Evolutionary conservation across 2,888 invertebrate genomes (phyloP).

Genomic region (Thymelicus sylvestris): DNA sequence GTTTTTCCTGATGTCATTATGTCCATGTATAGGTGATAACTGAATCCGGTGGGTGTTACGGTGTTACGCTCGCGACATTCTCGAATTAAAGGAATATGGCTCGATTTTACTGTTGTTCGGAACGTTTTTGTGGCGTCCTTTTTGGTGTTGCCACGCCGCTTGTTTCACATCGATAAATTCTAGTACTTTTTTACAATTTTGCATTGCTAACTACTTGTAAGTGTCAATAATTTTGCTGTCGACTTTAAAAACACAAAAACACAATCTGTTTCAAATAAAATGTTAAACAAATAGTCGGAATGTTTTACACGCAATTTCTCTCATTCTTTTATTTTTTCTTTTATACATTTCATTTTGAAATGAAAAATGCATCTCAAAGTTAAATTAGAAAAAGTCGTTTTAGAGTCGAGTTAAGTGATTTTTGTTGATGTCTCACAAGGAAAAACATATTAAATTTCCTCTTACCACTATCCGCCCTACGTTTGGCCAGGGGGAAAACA

Average conservation of each 20-base stretch:
- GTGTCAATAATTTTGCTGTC: conserved; percentile 24
- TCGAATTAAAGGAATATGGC: conserved; percentile 34
- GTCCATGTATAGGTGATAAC: conserved; percentile 75
- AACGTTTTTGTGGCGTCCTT: conserved; percentile 11
- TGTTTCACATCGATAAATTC: conserved; percentile 11
- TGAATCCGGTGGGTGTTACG: conserved; percentile 54
- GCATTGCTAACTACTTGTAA: background rate
- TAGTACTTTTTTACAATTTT: background rate
- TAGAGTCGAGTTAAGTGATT: background rate
- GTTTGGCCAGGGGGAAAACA: conserved; percentile 19
- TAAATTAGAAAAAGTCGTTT: too few relatives aligned
- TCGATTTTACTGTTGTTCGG: conserved; percentile 11
- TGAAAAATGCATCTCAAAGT: too few relatives aligned
- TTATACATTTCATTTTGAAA: too few relatives aligned
- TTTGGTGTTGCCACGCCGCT: conserved; percentile 14
- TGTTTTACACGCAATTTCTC: too few relatives aligned
- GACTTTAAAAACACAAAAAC: background rate
- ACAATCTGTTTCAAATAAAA: background rate
- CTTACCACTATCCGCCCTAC: conserved; percentile 21
- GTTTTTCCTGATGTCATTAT: conserved; percentile 78
- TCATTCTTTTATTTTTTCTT: too few relatives aligned
- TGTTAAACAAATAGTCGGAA: too few relatives aligned
- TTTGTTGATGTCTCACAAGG: background rate
- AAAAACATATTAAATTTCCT: background rate
- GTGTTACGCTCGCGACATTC: conserved; percentile 32